These are phyloP conservation scores for Drosophila punjabiensis DNA, from an alignment of 1,140 invertebrate species.

Conservation along the genomic window DNA sequence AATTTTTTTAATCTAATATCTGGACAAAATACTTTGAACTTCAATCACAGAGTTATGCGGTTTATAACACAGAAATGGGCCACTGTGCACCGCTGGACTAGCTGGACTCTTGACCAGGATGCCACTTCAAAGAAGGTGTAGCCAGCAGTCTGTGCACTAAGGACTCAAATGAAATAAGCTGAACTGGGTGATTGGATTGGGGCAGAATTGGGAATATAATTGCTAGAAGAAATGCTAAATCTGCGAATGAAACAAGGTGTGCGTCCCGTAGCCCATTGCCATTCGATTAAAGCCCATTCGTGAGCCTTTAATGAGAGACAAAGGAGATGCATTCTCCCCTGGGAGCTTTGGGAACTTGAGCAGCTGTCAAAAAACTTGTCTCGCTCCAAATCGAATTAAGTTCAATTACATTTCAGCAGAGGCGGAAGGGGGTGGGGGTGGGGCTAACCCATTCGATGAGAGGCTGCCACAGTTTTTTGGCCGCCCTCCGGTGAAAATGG, in stretches of 20 bases:
- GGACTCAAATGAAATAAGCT: constrained; percentile 25
- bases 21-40: background rate
- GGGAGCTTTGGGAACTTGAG: constrained; percentile 66
- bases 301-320: constrained; percentile 39
- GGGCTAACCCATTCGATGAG: constrained; percentile 42
- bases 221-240: constrained; percentile 12
- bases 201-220: constrained; percentile 22
- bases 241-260: constrained; percentile 5
- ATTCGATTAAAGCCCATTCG: constrained; percentile 36
- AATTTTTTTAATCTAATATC: background rate
- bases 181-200: constrained; percentile 41
- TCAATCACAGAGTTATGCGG: background rate
- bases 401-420: constrained; percentile 71
- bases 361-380: constrained; percentile 80
- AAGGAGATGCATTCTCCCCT: constrained; percentile 19
- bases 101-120: constrained; percentile 23
- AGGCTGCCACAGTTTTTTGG: constrained; percentile 50
- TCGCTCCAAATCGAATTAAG: constrained; percentile 81
- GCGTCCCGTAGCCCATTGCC: too few species aligned
- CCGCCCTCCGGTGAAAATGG: constrained; percentile 50
- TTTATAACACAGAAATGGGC: background rate
- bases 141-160: constrained; percentile 12
- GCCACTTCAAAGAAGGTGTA: constrained; percentile 32
- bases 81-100: constrained; percentile 3
- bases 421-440: background rate